A percentile compares a stretch with the other conserved stretches of the same genome.
Conservation (phyloP, 2,797 vertebrate genomes). For the Arrhamphus sclerolepis region DNA sequence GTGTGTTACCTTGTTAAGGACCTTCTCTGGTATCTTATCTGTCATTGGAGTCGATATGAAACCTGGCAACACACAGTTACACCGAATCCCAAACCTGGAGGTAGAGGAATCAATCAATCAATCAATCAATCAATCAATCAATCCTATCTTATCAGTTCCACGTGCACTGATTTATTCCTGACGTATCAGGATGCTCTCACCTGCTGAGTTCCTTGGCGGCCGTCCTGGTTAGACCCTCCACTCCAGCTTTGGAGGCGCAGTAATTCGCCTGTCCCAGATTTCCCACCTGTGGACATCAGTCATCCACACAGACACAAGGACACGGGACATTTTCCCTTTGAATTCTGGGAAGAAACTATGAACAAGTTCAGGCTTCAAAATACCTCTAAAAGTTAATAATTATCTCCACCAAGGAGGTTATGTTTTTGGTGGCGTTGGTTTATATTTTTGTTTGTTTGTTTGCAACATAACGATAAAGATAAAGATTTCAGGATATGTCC, state of each 20-base stretch:
- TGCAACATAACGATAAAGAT: too few relatives aligned
- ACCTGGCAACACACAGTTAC: constrained; percentile 88
- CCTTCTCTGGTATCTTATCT: constrained; percentile 86
- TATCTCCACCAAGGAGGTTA: too few relatives aligned
- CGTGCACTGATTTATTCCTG: fast-evolving
- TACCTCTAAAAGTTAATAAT: too few relatives aligned
- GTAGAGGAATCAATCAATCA: not conserved
- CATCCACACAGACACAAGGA: constrained; percentile 12
- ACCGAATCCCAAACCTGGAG: constrained; percentile 86
- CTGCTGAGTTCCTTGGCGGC: constrained; percentile 87
- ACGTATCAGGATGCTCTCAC: constrained; percentile 40
- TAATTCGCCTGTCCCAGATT: constrained; percentile 90
- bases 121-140: too few relatives aligned
- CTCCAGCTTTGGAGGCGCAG: constrained; percentile 87
- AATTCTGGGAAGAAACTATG: too few relatives aligned
- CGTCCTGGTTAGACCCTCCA: constrained; percentile 85
- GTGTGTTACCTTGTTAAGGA: constrained; percentile 81
- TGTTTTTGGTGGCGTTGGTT: too few relatives aligned
- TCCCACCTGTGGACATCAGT: constrained; percentile 79
- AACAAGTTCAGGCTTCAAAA: too few relatives aligned
- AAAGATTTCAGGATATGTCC: too few relatives aligned
- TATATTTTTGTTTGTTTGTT: too few relatives aligned
- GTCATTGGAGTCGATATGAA: constrained; percentile 89
- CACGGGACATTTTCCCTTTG: not conserved
- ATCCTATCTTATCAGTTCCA: fast-evolving